Percentiles rank a stretch among this genome's conserved stretches.
phyloP scores from a whole-genome alignment of 1,140 invertebrate species.

The Drosophila parvula region DNA sequence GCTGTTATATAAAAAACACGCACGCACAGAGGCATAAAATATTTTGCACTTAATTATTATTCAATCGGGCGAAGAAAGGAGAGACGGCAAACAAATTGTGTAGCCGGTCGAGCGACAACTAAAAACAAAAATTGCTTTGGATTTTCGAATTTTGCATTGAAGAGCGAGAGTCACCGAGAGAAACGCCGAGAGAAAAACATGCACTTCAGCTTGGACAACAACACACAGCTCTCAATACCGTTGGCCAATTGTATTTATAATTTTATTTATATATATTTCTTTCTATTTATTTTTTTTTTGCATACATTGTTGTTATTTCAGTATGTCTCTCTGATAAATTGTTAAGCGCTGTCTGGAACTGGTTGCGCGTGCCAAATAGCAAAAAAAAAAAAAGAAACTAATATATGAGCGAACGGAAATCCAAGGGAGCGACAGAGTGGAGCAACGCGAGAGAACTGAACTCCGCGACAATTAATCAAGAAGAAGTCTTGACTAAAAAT shows the following conservation, averaged over 20 bases:
- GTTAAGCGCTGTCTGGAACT: constrained; percentile 56
- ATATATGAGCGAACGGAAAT: constrained; percentile 38
- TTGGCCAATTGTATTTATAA: constrained; percentile 66
- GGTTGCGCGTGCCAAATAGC: constrained; percentile 75
- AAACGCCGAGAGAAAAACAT: constrained; percentile 60
- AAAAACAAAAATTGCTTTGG: constrained; percentile 59
- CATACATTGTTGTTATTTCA: constrained; percentile 18
- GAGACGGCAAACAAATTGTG: constrained; percentile 53
- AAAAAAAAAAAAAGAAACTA: constrained; percentile 71
- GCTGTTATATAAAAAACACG: constrained; percentile 56
- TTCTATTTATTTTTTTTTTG: constrained; percentile 30
- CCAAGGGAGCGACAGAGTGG: constrained; percentile 12
- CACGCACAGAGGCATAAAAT: background rate
- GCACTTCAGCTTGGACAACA: constrained; percentile 68
- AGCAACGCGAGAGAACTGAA: constrained; percentile 14
- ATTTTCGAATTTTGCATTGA: constrained; percentile 58
- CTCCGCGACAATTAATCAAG: constrained; percentile 63
- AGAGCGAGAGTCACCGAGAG: constrained; percentile 25
- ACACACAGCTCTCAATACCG: constrained; percentile 38
- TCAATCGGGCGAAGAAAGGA: constrained; percentile 52
- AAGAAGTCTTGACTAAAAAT: constrained; percentile 72
- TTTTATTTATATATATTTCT: constrained; percentile 51
- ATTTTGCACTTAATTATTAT: constrained; percentile 68
- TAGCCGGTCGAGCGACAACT: constrained; percentile 54
- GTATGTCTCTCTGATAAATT: constrained; percentile 30